Evolutionary conservation across 2,888 invertebrate genomes (phyloP).

Genomic region (Pardosa pseudoannulata): DNA sequence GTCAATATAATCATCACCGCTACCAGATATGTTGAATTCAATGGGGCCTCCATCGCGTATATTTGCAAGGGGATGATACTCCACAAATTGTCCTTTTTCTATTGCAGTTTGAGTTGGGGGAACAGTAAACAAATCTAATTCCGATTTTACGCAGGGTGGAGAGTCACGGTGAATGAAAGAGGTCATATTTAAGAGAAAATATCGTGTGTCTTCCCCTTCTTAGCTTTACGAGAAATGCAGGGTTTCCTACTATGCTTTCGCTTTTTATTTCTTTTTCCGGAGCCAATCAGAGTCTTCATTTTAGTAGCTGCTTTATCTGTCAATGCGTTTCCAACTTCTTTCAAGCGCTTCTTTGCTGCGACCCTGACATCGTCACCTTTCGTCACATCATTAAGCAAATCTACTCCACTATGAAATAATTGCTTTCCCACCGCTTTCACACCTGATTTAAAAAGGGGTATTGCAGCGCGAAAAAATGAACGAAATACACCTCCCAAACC

Average conservation of each 20-base stretch:
- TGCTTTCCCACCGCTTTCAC: conserved; percentile 42
- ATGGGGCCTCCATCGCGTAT: not conserved
- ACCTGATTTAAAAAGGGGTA: conserved; percentile 17
- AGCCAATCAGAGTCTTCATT: not conserved
- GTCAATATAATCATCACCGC: not conserved
- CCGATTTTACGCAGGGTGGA: not conserved
- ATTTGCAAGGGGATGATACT: not conserved
- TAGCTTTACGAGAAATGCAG: not conserved
- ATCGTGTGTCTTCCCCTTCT: not conserved
- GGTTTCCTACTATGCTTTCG: not conserved
- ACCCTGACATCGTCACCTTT: conserved; percentile 14
- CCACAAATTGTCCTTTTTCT: conserved; percentile 33
- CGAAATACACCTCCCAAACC: conserved; percentile 32
- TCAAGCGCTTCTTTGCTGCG: not conserved
- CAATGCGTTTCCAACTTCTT: not conserved
- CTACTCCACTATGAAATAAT: too few relatives aligned
- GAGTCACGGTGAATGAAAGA: conserved; percentile 22
- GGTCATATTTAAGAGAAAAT: not conserved
- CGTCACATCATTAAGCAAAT: too few relatives aligned
- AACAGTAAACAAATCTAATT: conserved; percentile 25
- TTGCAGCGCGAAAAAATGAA: conserved; percentile 19
- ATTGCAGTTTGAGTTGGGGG: conserved; percentile 19
- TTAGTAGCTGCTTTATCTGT: not conserved
- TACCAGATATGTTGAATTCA: not conserved
- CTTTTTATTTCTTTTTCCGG: not conserved